Percentiles rank a stretch among this genome's conserved stretches.
These are phyloP conservation scores for Drosophila villosipedis DNA, from an alignment of 2,888 invertebrate species.

Conservation along the genomic window DNA sequence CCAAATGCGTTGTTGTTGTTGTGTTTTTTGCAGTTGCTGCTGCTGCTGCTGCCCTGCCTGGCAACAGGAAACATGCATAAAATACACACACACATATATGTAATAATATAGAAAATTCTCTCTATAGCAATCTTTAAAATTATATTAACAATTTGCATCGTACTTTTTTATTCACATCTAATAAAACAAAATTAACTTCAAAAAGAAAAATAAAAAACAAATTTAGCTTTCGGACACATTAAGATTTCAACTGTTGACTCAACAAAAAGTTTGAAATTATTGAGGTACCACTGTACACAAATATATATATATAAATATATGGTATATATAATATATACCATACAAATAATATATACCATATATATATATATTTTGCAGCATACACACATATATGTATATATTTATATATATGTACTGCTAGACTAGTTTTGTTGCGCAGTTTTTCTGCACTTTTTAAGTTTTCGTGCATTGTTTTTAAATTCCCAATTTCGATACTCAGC, in stretches of 20 bases:
- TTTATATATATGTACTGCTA: not conserved
- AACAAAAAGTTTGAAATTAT: not conserved
- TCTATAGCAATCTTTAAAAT: not conserved
- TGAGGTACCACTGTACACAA: not conserved
- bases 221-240: not conserved
- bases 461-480: conserved; percentile 1
- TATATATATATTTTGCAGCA: not conserved
- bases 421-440: not conserved
- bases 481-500: not conserved
- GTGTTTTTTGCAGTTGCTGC: conserved; percentile 14
- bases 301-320: not conserved
- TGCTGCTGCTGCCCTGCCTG: conserved; percentile 30
- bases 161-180: not conserved
- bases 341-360: no score
- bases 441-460: not conserved
- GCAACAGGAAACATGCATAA: conserved; percentile 34
- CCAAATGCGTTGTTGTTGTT: conserved; percentile 2
- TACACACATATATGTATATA: not conserved
- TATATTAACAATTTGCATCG: not conserved
- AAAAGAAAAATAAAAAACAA: not conserved
- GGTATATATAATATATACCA: no score
- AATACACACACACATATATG: not conserved
- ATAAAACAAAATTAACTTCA: no score
- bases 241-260: not conserved
- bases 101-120: not conserved